Conservation (phyloP, 2,113 vertebrate genomes). For the Pomatorhinus ruficollis region DNA sequence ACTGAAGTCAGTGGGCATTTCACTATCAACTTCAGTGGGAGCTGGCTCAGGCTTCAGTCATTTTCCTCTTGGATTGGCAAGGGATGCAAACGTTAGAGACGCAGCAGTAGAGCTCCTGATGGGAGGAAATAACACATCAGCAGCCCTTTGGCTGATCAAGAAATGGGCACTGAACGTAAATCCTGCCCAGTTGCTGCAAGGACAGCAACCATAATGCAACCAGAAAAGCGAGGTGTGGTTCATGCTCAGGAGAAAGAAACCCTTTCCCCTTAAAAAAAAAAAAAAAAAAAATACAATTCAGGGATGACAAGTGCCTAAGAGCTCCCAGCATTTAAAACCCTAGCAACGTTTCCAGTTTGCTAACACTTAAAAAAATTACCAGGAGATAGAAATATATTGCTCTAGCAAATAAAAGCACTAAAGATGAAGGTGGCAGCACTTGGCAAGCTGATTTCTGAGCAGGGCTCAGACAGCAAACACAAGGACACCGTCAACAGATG, state of each 20-base stretch:
- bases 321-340: neutral
- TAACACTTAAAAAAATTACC: neutral
- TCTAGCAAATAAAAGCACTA: neutral
- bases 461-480: no score
- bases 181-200: neutral
- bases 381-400: neutral
- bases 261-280: neutral
- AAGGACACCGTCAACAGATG: fast-evolving
- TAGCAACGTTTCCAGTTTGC: neutral
- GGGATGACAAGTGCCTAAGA: neutral
- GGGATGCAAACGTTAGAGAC: constrained; percentile 13
- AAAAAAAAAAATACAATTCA: fast-evolving
- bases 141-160: neutral
- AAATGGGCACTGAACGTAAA: neutral
- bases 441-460: neutral
- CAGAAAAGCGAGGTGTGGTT: neutral
- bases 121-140: constrained; percentile 32
- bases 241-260: neutral
- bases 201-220: neutral
- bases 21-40: constrained; percentile 1
- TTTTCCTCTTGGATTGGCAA: constrained; percentile 57
- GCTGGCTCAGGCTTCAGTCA: constrained; percentile 31
- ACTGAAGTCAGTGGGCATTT: constrained; percentile 17
- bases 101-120: neutral
- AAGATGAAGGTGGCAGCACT: neutral